Evolutionary conservation across 53 echinoderm and acorn worm species (phyloP).

Genomic region (Paracentrotus lividus): DNA sequence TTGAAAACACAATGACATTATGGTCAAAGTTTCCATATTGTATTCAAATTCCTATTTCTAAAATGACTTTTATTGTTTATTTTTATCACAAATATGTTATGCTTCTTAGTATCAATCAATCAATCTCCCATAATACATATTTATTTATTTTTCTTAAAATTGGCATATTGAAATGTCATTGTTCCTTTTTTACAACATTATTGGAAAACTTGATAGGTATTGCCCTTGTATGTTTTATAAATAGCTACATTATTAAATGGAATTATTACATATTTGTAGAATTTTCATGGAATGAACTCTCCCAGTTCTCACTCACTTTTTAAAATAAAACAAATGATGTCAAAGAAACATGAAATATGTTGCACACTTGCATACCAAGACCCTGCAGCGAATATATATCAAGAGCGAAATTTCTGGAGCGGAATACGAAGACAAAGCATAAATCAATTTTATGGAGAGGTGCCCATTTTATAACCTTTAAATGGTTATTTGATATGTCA

Average conservation of each 20-base stretch:
- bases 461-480: constrained; percentile 13
- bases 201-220: neutral
- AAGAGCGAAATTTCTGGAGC: constrained; percentile 2
- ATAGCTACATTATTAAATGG: neutral
- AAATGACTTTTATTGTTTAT: neutral
- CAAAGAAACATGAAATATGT: constrained; percentile 20
- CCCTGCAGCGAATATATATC: neutral
- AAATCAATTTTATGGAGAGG: constrained; percentile 52
- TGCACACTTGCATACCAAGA: neutral
- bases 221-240: neutral
- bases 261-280: neutral
- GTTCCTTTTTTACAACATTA: neutral
- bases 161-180: too few relatives aligned
- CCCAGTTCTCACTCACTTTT: neutral
- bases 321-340: neutral
- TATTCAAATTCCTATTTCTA: neutral
- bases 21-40: neutral
- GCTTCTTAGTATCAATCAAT: neutral
- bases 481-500: constrained; percentile 42
- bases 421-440: constrained; percentile 20
- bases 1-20: neutral
- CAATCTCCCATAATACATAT: neutral
- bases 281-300: neutral
- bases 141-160: neutral
- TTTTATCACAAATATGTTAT: neutral